phyloP scores from a whole-genome alignment of 2,113 vertebrate genomes.

The Patagioenas fasciata region DNA sequence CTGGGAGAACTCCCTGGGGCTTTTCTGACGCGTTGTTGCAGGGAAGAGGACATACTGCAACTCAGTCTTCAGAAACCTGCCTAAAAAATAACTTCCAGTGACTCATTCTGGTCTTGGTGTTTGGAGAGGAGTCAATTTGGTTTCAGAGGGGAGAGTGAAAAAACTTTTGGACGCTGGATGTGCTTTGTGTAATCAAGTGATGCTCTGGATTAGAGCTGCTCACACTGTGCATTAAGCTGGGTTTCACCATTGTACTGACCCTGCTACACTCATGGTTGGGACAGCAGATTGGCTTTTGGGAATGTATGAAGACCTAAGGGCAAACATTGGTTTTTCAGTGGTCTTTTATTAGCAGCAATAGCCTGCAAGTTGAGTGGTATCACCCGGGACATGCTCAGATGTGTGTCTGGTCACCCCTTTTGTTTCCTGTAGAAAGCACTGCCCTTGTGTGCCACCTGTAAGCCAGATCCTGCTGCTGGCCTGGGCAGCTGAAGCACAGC shows the following conservation, averaged over 20 bases:
- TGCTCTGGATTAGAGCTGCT: background rate
- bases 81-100: background rate
- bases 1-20: background rate
- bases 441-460: background rate
- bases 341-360: background rate
- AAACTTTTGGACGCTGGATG: background rate
- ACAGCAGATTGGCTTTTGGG: background rate
- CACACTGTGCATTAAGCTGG: background rate
- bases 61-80: background rate
- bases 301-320: background rate
- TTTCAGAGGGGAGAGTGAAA: background rate
- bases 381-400: background rate
- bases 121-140: background rate
- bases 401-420: background rate
- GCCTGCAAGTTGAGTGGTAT: background rate
- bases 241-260: background rate
- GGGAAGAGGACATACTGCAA: background rate
- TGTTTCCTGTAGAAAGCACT: background rate
- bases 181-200: background rate
- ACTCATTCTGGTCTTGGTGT: background rate
- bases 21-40: background rate
- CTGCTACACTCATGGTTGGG: background rate
- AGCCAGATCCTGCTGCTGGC: background rate
- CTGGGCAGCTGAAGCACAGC: background rate
- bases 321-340: background rate